A percentile compares a stretch with the other conserved stretches of the same genome.
These are phyloP conservation scores for Stichopus horrens DNA, from an alignment of 53 echinoderm and acorn worm genomes.

Conservation along the genomic window DNA sequence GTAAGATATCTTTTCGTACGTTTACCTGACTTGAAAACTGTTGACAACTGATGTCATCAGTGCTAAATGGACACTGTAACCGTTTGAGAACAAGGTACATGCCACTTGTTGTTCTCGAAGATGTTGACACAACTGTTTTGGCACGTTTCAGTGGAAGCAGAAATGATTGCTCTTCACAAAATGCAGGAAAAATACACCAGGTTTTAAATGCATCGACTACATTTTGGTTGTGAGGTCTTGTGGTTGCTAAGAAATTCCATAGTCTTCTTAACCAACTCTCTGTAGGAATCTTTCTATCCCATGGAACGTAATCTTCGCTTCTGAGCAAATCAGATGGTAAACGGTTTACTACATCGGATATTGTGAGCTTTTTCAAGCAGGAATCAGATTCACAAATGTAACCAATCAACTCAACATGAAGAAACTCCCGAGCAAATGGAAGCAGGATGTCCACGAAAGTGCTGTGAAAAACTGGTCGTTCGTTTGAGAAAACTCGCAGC, in stretches of 20 bases:
- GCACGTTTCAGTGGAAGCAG: background rate
- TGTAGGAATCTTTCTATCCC: background rate
- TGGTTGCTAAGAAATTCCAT: background rate
- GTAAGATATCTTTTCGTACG: background rate
- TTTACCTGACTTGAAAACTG: background rate
- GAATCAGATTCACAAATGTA: background rate
- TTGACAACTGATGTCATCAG: background rate
- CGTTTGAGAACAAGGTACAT: background rate
- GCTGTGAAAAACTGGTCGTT: slow-evolving; percentile 13
- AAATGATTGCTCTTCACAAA: background rate
- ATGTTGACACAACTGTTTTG: slow-evolving; percentile 9
- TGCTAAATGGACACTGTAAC: background rate
- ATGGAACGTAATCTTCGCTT: background rate
- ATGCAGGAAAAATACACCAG: slow-evolving; percentile 13
- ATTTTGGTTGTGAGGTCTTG: background rate
- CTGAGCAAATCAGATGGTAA: background rate
- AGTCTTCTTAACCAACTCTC: background rate
- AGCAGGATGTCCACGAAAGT: background rate
- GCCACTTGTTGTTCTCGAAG: background rate
- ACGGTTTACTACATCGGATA: background rate
- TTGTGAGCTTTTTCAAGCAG: background rate
- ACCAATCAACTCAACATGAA: background rate
- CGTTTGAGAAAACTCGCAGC: background rate
- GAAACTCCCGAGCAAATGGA: slow-evolving; percentile 1
- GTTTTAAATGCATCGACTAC: background rate